Evolutionary conservation across 2,888 invertebrate species (phyloP).

Genomic region (Tachina lurida): DNA sequence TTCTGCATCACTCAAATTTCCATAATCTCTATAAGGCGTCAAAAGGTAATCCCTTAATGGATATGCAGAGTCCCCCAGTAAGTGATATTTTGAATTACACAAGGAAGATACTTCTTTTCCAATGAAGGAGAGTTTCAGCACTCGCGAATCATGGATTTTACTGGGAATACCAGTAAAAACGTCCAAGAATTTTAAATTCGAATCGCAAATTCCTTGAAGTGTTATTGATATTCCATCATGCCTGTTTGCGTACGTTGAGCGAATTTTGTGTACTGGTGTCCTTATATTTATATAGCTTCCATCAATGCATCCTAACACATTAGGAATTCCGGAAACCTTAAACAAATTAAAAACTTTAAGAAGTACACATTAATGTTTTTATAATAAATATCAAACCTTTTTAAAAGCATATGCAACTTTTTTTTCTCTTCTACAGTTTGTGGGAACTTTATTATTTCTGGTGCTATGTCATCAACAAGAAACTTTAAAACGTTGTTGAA

Average conservation of each 20-base stretch:
- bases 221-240: slow-evolving; percentile 70
- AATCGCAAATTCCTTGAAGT: slow-evolving; percentile 77
- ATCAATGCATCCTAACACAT: slow-evolving; percentile 61
- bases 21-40: too few relatives aligned
- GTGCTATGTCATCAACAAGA: slow-evolving; percentile 28
- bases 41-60: too few relatives aligned
- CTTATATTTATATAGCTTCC: slow-evolving; percentile 71
- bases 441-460: slow-evolving; percentile 37
- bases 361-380: neutral
- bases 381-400: slow-evolving; percentile 18
- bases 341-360: neutral
- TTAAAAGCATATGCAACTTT: slow-evolving; percentile 29
- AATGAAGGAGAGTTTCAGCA: too few relatives aligned
- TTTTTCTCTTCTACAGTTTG: slow-evolving; percentile 35
- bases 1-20: too few relatives aligned
- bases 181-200: slow-evolving; percentile 69
- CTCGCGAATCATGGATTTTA: too few relatives aligned
- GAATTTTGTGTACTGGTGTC: slow-evolving; percentile 76
- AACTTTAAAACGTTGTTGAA: slow-evolving; percentile 50
- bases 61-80: too few relatives aligned
- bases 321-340: slow-evolving; percentile 62
- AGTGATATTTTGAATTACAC: too few relatives aligned
- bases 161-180: too few relatives aligned
- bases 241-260: slow-evolving; percentile 77
- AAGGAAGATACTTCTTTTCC: too few relatives aligned